A percentile compares a stretch with the other conserved stretches of the same genome.
Conservation (phyloP, 2,113 vertebrate species). For the Podiceps cristatus region DNA sequence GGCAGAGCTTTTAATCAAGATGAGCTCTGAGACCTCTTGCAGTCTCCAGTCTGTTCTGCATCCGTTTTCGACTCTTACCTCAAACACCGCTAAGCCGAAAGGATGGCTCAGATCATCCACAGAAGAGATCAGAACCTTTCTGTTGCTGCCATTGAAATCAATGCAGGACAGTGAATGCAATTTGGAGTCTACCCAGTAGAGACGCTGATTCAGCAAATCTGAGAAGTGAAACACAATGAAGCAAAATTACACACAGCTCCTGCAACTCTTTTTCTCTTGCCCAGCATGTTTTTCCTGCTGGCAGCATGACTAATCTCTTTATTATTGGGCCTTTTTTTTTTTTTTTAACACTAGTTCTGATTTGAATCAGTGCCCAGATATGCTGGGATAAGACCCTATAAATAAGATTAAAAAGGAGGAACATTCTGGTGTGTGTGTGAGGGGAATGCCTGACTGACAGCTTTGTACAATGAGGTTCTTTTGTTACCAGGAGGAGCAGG, state of each 20-base stretch:
- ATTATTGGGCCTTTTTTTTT: neutral
- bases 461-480: neutral
- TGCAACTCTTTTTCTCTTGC: conserved; percentile 9
- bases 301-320: conserved; percentile 55
- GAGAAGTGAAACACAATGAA: conserved; percentile 56
- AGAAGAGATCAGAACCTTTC: conserved; percentile 92
- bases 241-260: conserved; percentile 39
- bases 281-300: conserved; percentile 32
- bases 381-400: conserved; percentile 30
- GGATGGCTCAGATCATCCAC: conserved; percentile 91
- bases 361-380: conserved; percentile 59
- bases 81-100: conserved; percentile 93
- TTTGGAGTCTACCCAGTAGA: conserved; percentile 99
- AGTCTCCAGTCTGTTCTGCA: conserved; percentile 5
- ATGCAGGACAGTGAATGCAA: conserved; percentile 94
- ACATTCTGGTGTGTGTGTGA: neutral
- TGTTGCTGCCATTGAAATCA: conserved; percentile 91
- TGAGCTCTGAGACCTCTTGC: neutral
- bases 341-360: conserved; percentile 19
- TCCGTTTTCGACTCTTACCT: conserved; percentile 78
- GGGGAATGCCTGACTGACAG: conserved; percentile 1
- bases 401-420: conserved; percentile 49
- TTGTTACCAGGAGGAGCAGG: neutral
- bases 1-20: conserved; percentile 8
- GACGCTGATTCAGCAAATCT: conserved; percentile 93